These are phyloP conservation scores for Hydractinia echinata DNA, from an alignment of 30 jellyfish, hydroid and myxozoan species.

Conservation along the genomic window DNA sequence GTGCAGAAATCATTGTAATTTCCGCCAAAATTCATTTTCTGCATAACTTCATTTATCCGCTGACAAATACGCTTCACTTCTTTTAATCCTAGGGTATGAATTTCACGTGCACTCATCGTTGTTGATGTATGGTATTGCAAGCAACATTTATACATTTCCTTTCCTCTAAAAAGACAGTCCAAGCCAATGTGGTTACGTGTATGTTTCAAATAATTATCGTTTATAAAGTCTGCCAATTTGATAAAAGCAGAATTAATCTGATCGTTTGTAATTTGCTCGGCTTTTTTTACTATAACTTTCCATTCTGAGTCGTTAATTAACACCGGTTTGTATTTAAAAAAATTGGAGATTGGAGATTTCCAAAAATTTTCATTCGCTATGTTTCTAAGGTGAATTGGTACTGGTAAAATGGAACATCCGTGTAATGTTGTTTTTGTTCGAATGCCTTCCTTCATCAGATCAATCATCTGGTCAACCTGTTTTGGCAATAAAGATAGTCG, in stretches of 20 bases:
- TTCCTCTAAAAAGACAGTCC: not conserved
- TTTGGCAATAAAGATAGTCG: not conserved
- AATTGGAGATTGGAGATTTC: not conserved
- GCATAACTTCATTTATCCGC: not conserved
- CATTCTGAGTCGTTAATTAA: not conserved
- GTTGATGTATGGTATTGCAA: not conserved
- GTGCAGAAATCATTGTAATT: not conserved
- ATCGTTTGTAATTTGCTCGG: not conserved
- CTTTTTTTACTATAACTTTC: not conserved
- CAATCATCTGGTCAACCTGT: slow-evolving; percentile 14
- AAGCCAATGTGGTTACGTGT: not conserved
- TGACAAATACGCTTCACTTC: not conserved
- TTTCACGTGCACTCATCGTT: not conserved
- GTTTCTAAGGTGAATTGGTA: not conserved
- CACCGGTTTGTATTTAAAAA: not conserved
- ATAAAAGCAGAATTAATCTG: not conserved
- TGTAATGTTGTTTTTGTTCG: slow-evolving; percentile 4
- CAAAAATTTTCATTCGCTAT: not conserved
- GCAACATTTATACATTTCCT: not conserved
- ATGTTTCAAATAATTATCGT: not conserved
- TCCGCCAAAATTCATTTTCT: not conserved
- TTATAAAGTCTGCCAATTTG: slow-evolving; percentile 9
- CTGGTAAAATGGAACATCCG: slow-evolving; percentile 1
- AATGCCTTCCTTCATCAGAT: slow-evolving; percentile 25
- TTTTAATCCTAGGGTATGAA: slow-evolving; percentile 3